Conservation (phyloP, 2,888 invertebrate species). For the Aspidapion aeneum region DNA sequence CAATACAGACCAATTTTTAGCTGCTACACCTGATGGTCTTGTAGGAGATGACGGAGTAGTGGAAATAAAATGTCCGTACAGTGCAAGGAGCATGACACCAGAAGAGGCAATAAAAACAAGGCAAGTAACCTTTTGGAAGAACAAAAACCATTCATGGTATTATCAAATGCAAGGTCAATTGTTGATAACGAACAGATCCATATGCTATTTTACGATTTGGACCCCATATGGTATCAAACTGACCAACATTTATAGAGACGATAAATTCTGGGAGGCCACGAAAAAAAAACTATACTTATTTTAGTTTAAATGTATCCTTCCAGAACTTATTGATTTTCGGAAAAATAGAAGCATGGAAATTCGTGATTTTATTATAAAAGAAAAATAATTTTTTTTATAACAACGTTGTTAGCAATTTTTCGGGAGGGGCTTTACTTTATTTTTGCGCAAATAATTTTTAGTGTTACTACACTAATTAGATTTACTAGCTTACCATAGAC, state of each 20-base stretch:
- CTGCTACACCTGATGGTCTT: constrained; percentile 15
- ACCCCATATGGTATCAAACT: background rate
- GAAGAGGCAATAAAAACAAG: background rate
- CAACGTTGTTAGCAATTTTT: too few species aligned
- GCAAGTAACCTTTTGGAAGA: constrained; percentile 4
- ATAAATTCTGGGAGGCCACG: background rate
- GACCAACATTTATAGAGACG: background rate
- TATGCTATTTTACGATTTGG: background rate
- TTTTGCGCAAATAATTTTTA: too few species aligned
- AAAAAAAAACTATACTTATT: background rate
- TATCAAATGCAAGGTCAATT: constrained; percentile 7
- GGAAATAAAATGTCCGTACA: constrained; percentile 18
- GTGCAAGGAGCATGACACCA: constrained; percentile 2
- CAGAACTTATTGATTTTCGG: background rate
- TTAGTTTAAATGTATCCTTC: background rate
- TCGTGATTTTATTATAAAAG: background rate
- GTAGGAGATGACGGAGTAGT: constrained; percentile 3
- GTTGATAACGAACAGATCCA: background rate
- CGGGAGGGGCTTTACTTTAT: too few species aligned
- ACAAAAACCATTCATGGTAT: background rate
- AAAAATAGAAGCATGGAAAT: background rate
- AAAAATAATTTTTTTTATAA: background rate
- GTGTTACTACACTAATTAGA: too few species aligned
- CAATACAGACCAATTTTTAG: constrained; percentile 7
- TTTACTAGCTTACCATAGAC: too few species aligned